A percentile compares a stretch with the other conserved stretches of the same genome.
phyloP scores from a whole-genome alignment of 2,797 vertebrate genomes.

The Siniperca scherzeri region DNA sequence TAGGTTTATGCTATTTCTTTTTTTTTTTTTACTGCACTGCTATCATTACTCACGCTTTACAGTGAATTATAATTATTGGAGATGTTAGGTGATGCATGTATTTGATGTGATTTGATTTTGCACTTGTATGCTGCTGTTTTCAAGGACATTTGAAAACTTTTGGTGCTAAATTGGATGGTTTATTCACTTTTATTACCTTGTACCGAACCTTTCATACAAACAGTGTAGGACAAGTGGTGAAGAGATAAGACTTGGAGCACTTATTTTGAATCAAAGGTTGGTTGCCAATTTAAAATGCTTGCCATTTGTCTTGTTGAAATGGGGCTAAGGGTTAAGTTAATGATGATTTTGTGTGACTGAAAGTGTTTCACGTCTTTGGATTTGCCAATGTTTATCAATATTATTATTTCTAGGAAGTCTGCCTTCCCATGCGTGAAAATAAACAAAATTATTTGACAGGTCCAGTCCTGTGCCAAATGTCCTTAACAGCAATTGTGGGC shows the following conservation, averaged over 20 bases:
- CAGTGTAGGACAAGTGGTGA: background rate
- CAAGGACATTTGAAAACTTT: constrained; percentile 28
- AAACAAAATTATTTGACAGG: too few species aligned
- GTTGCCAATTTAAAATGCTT: constrained; percentile 29
- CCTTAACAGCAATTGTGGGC: too few species aligned
- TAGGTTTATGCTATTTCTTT: constrained; percentile 52
- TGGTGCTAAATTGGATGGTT: background rate
- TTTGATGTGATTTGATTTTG: background rate
- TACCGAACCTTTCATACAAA: constrained; percentile 25
- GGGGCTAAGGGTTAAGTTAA: background rate
- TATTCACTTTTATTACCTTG: constrained; percentile 9
- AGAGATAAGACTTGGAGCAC: background rate
- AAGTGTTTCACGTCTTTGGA: background rate
- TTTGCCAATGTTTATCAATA: too few species aligned
- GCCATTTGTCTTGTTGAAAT: constrained; percentile 3
- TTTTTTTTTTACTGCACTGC: background rate
- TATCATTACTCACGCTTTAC: background rate
- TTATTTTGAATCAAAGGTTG: constrained; percentile 35
- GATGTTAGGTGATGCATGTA: background rate
- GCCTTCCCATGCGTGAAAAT: too few species aligned
- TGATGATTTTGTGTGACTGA: background rate
- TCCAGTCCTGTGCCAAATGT: too few species aligned
- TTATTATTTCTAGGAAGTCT: too few species aligned
- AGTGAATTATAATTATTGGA: background rate
- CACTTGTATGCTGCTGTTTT: background rate